Conservation (phyloP, 2,113 vertebrate species). For the Pterophyllum scalare region DNA sequence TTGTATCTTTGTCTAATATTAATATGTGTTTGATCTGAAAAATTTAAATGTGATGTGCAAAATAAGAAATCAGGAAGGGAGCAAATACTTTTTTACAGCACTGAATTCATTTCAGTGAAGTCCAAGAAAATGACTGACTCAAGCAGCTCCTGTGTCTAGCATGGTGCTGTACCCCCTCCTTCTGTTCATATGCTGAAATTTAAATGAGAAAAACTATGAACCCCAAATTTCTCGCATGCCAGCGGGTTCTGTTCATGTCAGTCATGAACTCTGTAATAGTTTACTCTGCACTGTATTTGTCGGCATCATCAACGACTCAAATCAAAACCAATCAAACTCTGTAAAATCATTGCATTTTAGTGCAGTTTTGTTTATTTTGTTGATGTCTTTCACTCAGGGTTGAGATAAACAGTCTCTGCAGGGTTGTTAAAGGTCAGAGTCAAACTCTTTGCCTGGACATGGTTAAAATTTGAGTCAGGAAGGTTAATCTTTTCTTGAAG, state of each 20-base stretch:
- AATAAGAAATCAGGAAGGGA: not conserved
- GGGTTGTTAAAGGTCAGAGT: not conserved
- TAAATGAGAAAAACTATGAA: not conserved
- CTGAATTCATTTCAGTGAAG: too few relatives aligned
- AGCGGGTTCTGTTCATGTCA: not conserved
- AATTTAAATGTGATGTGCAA: not conserved
- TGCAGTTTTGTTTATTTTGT: not conserved
- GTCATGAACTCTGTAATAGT: not conserved
- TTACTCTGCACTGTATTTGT: not conserved
- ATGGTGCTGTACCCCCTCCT: too few relatives aligned
- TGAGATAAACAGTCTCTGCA: not conserved
- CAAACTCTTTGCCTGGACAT: not conserved
- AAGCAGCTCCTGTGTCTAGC: not conserved
- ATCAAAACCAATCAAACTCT: not conserved
- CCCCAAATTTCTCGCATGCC: not conserved
- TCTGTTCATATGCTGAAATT: not conserved
- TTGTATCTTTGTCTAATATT: not conserved
- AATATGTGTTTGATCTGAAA: not conserved
- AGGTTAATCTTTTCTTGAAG: conserved; percentile 44
- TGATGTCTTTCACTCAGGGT: not conserved
- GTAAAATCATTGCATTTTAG: not conserved
- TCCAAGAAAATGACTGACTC: not conserved
- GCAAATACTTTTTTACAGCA: too few relatives aligned
- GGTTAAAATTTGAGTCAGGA: not conserved
- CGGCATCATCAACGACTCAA: not conserved